phyloP scores from a whole-genome alignment of 2,113 vertebrate genomes.

The Emydocephalus ijimae region DNA sequence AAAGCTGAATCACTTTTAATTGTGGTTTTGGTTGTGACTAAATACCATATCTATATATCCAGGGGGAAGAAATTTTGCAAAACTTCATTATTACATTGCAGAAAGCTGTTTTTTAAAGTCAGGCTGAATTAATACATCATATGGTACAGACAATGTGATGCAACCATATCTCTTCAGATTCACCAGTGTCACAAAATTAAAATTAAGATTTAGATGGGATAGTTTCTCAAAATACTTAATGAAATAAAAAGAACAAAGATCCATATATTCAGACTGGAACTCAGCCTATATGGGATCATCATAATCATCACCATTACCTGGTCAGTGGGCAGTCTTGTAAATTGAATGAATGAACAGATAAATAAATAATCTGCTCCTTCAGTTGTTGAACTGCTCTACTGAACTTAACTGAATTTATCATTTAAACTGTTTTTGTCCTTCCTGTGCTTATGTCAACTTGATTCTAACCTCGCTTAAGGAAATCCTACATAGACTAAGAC shows the following conservation, averaged over 20 bases:
- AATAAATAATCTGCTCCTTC: background rate
- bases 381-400: background rate
- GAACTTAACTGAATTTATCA: background rate
- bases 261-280: background rate
- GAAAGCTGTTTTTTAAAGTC: background rate
- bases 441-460: background rate
- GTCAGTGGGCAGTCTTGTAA: background rate
- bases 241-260: background rate
- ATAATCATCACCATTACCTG: background rate
- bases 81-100: background rate
- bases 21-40: background rate
- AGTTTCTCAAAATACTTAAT: background rate
- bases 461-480: background rate
- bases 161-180: background rate
- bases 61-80: background rate
- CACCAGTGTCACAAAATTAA: background rate
- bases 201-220: background rate
- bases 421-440: background rate
- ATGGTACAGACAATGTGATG: background rate
- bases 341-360: background rate
- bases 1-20: background rate
- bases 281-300: background rate
- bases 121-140: background rate
- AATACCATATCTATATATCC: background rate
- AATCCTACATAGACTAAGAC: no score